Evolutionary conservation across 1,140 invertebrate genomes (phyloP).

Genomic region (Anagrus nilaparvatae): DNA sequence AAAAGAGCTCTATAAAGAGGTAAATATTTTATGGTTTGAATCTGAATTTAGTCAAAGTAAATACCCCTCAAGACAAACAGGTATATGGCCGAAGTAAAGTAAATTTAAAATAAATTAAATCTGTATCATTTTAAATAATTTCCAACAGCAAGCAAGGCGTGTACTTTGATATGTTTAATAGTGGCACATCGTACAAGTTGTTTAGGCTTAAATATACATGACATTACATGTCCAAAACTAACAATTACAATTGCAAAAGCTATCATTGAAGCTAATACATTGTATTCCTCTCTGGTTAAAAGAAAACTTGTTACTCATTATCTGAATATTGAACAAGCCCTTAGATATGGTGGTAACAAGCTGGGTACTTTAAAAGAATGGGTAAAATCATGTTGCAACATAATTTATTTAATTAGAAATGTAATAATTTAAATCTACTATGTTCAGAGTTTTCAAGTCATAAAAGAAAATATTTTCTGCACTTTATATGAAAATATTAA

Average conservation of each 20-base stretch:
- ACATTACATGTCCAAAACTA: conserved; percentile 22
- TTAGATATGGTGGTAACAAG: conserved; percentile 28
- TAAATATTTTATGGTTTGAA: conserved; percentile 33
- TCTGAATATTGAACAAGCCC: conserved; percentile 32
- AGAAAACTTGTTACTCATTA: conserved; percentile 29
- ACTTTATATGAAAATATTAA: conserved; percentile 28
- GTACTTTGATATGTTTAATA: conserved; percentile 38
- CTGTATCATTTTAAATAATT: conserved; percentile 4
- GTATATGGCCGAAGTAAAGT: too few relatives aligned
- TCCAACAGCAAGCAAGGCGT: conserved; percentile 32
- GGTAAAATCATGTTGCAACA: conserved; percentile 25
- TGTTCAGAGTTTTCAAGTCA: conserved; percentile 31
- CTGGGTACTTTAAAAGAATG: conserved; percentile 35
- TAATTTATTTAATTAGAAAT: conserved; percentile 2
- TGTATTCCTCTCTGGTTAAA: conserved; percentile 28
- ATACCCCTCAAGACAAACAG: conserved; percentile 38
- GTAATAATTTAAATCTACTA: conserved; percentile 4
- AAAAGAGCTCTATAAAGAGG: conserved; percentile 22
- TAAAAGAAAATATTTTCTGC: conserved; percentile 28
- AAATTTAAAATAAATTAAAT: conserved; percentile 14
- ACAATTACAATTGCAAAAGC: conserved; percentile 31
- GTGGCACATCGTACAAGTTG: conserved; percentile 32
- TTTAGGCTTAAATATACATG: conserved; percentile 20
- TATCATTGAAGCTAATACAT: conserved; percentile 35
- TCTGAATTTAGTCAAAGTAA: conserved; percentile 35